phyloP scores from a whole-genome alignment of 2,797 vertebrate species.

The Epinephelus coioides region DNA sequence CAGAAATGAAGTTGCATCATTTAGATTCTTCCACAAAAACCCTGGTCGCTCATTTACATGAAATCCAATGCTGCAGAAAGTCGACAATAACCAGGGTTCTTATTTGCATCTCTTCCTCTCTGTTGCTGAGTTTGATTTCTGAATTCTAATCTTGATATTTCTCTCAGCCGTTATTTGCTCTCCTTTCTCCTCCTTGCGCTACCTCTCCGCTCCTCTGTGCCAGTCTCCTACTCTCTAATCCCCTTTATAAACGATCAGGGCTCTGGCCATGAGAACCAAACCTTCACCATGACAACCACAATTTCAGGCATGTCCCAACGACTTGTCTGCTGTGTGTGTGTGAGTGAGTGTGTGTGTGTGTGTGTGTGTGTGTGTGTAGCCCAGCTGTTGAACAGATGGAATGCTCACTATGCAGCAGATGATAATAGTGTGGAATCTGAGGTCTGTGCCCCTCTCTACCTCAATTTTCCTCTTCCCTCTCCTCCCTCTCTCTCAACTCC shows the following conservation, averaged over 20 bases:
- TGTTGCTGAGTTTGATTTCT: constrained; percentile 2
- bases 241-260: constrained; percentile 67
- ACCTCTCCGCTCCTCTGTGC: constrained; percentile 3
- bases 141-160: background rate
- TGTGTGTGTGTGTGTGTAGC: constrained; percentile 51
- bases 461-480: constrained; percentile 49
- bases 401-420: constrained; percentile 85
- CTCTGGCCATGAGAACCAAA: constrained; percentile 77
- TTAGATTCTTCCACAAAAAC: background rate
- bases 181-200: background rate
- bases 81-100: background rate
- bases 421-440: constrained; percentile 79
- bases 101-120: constrained; percentile 5
- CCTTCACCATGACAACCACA: constrained; percentile 83
- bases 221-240: constrained; percentile 64
- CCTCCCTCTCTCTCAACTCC: constrained; percentile 16
- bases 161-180: constrained; percentile 16
- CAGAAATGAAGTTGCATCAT: constrained; percentile 8
- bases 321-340: constrained; percentile 42
- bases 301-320: constrained; percentile 76
- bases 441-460: constrained; percentile 54
- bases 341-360: constrained; percentile 21
- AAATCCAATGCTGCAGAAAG: background rate
- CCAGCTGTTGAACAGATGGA: constrained; percentile 91
- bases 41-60: constrained; percentile 1